Percentiles rank a stretch among this genome's conserved stretches.
phyloP scores from a whole-genome alignment of 2,888 invertebrate species.

The Ametastegia equiseti region DNA sequence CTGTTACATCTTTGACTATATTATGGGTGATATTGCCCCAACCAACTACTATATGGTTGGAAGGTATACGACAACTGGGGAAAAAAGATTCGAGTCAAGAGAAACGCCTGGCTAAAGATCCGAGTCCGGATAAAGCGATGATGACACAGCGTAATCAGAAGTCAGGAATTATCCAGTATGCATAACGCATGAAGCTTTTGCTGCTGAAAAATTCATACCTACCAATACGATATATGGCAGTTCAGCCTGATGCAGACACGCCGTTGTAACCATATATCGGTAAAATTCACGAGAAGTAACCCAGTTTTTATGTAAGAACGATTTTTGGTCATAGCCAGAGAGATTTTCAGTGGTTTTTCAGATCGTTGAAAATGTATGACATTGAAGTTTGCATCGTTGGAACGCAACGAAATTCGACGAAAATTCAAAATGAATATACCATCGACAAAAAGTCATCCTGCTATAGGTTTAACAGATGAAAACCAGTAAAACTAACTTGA shows the following conservation, averaged over 20 bases:
- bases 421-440: no score
- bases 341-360: not conserved
- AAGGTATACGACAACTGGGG: not conserved
- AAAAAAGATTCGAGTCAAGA: not conserved
- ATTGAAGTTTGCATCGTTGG: no score
- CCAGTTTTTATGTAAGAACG: not conserved
- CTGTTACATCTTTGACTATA: not conserved
- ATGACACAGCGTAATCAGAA: constrained; percentile 67
- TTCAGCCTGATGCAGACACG: not conserved
- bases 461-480: no score
- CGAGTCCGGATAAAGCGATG: constrained; percentile 60
- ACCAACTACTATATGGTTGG: not conserved
- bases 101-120: constrained; percentile 56
- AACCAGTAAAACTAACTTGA: no score
- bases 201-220: constrained; percentile 63
- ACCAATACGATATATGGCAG: constrained; percentile 33
- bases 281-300: not conserved
- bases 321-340: not conserved
- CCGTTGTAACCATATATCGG: constrained; percentile 23
- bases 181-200: constrained; percentile 61
- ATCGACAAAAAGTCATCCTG: no score
- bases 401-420: no score
- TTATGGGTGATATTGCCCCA: not conserved
- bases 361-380: not conserved
- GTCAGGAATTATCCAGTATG: constrained; percentile 66